Evolutionary conservation across 2,888 invertebrate species (phyloP).

Genomic region (Xylocampa areola): DNA sequence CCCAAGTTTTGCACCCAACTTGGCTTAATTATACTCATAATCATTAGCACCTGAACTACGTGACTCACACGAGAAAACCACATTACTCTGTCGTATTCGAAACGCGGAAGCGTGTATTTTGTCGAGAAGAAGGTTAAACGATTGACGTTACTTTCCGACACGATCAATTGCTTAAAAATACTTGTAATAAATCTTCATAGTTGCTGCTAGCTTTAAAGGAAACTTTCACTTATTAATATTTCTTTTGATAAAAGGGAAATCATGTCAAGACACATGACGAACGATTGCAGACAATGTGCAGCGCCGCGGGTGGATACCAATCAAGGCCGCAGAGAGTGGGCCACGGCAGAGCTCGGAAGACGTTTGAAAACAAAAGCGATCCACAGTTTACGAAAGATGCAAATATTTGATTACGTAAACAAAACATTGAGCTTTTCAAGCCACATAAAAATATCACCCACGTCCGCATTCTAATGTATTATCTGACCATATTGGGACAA

Average conservation of each 20-base stretch:
- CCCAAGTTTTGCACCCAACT: slow-evolving; percentile 43
- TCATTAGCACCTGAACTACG: slow-evolving; percentile 68
- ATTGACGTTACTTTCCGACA: slow-evolving; percentile 68
- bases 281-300: slow-evolving; percentile 76
- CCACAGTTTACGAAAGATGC: slow-evolving; percentile 75
- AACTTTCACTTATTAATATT: slow-evolving; percentile 82
- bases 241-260: slow-evolving; percentile 82
- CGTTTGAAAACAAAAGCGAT: slow-evolving; percentile 85
- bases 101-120: slow-evolving; percentile 71
- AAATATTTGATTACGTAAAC: slow-evolving; percentile 68
- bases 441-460: slow-evolving; percentile 57
- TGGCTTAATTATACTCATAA: slow-evolving; percentile 62
- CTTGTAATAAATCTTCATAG: slow-evolving; percentile 64
- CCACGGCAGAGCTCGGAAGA: slow-evolving; percentile 65
- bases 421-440: slow-evolving; percentile 41
- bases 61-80: slow-evolving; percentile 67
- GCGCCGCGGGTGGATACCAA: slow-evolving; percentile 73
- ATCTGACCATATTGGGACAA: slow-evolving; percentile 35
- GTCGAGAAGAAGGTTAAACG: slow-evolving; percentile 71
- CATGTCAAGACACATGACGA: slow-evolving; percentile 75
- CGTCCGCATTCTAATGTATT: slow-evolving; percentile 53
- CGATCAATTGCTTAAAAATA: slow-evolving; percentile 62
- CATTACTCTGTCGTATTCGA: slow-evolving; percentile 58
- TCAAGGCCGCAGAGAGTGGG: slow-evolving; percentile 74
- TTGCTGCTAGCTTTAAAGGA: slow-evolving; percentile 59